These are phyloP conservation scores for Rhagoletis zephyria DNA, from an alignment of 1,140 invertebrate genomes.

Conservation along the genomic window DNA sequence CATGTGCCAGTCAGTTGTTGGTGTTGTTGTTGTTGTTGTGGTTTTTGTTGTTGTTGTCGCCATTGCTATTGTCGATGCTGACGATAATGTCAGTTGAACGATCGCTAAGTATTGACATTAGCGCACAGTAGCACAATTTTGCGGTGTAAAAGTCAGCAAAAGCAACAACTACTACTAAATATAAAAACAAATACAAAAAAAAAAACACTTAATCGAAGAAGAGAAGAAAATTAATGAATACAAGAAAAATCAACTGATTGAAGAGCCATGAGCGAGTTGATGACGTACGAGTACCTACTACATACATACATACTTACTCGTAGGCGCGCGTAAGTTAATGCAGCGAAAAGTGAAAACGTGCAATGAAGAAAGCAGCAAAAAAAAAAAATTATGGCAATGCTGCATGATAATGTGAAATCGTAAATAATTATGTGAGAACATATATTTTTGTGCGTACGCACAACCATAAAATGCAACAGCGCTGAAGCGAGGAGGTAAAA, in stretches of 20 bases:
- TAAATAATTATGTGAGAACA: slow-evolving; percentile 73
- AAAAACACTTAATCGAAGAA: not conserved
- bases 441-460: slow-evolving; percentile 59
- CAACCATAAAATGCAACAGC: not conserved
- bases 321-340: slow-evolving; percentile 24
- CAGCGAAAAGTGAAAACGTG: slow-evolving; percentile 46
- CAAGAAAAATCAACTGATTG: slow-evolving; percentile 48
- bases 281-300: not conserved
- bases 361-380: not conserved
- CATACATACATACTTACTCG: too few species aligned
- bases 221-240: slow-evolving; percentile 14
- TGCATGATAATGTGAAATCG: slow-evolving; percentile 61
- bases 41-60: not conserved
- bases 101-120: slow-evolving; percentile 35
- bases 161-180: not conserved
- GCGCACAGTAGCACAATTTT: not conserved
- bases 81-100: slow-evolving; percentile 44
- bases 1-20: slow-evolving; percentile 33
- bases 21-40: slow-evolving; percentile 20
- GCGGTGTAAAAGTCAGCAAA: not conserved
- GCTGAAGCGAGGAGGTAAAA: not conserved
- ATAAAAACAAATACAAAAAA: not conserved
- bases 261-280: slow-evolving; percentile 27
- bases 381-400: slow-evolving; percentile 35
- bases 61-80: not conserved